A percentile compares a stretch with the other conserved stretches of the same genome.
Conservation (phyloP, 2,797 vertebrate genomes). For the Eulemur coronatus region DNA sequence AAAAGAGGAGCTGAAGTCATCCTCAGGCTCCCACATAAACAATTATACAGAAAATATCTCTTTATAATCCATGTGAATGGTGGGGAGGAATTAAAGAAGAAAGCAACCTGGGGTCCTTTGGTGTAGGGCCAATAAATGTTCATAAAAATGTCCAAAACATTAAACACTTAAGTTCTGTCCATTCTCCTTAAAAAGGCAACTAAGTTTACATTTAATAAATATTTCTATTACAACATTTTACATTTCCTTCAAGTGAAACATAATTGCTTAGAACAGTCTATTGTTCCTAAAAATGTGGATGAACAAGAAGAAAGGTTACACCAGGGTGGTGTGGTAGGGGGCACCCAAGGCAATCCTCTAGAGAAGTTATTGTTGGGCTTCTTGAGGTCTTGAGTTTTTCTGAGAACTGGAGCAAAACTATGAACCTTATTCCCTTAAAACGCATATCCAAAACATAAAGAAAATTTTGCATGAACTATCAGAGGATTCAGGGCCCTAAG, state of each 20-base stretch:
- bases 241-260: conserved; percentile 59
- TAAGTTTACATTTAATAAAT: conserved; percentile 49
- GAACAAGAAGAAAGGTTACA: neutral
- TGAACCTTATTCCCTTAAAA: neutral
- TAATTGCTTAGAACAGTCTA: conserved; percentile 12
- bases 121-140: neutral
- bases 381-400: neutral
- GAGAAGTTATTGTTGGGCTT: neutral
- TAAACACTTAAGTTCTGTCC: neutral
- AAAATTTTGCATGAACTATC: neutral
- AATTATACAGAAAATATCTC: neutral
- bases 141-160: neutral
- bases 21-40: neutral
- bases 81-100: neutral
- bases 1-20: neutral
- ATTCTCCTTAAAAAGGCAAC: conserved; percentile 33
- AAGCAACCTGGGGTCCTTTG: neutral
- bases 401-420: neutral
- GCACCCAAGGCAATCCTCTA: neutral
- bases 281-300: neutral
- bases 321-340: neutral
- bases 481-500: neutral
- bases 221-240: conserved; percentile 19
- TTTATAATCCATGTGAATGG: neutral
- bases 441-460: neutral